These are phyloP conservation scores for Micronisus gabar DNA, from an alignment of 2,113 vertebrate species.

Conservation along the genomic window DNA sequence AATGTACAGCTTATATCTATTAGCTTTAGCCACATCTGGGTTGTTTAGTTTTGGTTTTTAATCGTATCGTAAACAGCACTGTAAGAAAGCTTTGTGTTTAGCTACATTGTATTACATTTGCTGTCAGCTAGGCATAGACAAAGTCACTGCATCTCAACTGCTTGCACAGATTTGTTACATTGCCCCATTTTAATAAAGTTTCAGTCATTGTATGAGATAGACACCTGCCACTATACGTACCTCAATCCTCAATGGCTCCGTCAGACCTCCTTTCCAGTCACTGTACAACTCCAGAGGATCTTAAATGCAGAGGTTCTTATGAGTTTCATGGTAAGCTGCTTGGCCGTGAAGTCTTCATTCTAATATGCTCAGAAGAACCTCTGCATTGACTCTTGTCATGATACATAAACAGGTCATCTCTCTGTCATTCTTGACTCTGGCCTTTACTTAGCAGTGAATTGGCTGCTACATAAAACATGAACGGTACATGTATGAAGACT, in stretches of 20 bases:
- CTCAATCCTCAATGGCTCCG: neutral
- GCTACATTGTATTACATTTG: neutral
- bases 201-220: neutral
- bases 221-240: neutral
- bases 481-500: neutral
- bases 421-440: neutral
- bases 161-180: neutral
- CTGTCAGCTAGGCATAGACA: neutral
- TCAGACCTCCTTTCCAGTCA: neutral
- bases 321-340: neutral
- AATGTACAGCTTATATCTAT: neutral
- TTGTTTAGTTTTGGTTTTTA: neutral
- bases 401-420: neutral
- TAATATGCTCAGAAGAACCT: neutral
- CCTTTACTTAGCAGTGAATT: neutral
- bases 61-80: neutral
- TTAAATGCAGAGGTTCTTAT: neutral
- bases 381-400: neutral
- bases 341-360: neutral
- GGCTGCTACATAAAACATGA: neutral
- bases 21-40: neutral
- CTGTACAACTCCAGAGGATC: neutral
- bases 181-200: neutral
- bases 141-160: neutral
- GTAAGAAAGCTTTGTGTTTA: neutral